A percentile compares a stretch with the other conserved stretches of the same genome.
Conservation (phyloP, 2,888 invertebrate species). For the Unio delphinus region DNA sequence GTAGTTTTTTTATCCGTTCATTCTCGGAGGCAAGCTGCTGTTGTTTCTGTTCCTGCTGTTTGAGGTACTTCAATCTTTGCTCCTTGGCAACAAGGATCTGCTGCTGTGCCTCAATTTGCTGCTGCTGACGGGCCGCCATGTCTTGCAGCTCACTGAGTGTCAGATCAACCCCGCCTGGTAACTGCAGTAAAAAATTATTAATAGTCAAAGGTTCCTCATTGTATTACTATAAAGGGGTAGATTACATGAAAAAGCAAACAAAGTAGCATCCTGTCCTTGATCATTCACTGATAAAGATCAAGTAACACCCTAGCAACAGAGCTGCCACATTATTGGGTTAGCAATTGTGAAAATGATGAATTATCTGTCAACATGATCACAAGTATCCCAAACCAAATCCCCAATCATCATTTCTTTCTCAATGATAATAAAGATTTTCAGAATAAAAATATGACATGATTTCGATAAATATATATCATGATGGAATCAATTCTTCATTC, state of each 20-base stretch:
- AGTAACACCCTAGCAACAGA: no score
- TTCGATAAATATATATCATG: no score
- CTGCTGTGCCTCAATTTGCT: conserved; percentile 97
- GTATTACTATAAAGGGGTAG: not conserved
- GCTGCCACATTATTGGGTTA: no score
- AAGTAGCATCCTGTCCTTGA: no score
- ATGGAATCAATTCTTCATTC: no score
- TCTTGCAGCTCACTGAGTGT: conserved; percentile 93
- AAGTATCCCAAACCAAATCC: no score
- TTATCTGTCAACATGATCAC: no score
- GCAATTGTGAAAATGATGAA: no score
- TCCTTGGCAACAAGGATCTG: conserved; percentile 90
- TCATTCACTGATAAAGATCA: no score
- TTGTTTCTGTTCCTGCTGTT: conserved; percentile 88
- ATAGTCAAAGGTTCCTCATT: not conserved
- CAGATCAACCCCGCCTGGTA: conserved; percentile 66
- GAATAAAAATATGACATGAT: no score
- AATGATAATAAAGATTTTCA: no score
- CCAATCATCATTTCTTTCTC: no score
- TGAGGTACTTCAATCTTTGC: conserved; percentile 92
- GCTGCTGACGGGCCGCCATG: conserved; percentile 97
- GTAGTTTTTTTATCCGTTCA: conserved; percentile 87
- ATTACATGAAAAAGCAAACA: not conserved
- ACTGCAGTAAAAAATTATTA: conserved; percentile 35
- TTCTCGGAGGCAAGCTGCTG: conserved; percentile 82